These are phyloP conservation scores for Poecilia velifera DNA, from an alignment of 2,797 vertebrate genomes.

Conservation along the genomic window DNA sequence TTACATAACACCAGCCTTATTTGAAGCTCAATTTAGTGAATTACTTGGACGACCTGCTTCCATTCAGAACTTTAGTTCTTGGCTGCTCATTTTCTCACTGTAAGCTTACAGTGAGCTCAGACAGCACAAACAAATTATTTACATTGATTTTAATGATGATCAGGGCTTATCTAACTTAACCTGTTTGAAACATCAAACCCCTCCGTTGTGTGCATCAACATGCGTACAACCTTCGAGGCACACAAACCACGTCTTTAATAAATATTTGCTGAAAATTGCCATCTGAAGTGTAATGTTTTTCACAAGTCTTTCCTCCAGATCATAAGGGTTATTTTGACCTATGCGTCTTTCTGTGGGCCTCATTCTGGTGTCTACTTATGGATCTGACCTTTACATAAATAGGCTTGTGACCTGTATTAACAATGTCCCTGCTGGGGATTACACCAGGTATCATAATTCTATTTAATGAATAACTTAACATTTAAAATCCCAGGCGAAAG, in stretches of 20 bases:
- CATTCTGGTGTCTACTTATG: conserved; percentile 46
- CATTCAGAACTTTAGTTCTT: conserved; percentile 55
- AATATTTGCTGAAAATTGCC: conserved; percentile 16
- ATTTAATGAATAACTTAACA: conserved; percentile 84
- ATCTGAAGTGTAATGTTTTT: conserved; percentile 24
- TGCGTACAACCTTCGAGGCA: background rate
- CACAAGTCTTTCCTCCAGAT: conserved; percentile 34
- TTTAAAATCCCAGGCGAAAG: conserved; percentile 70
- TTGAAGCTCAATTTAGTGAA: conserved; percentile 59
- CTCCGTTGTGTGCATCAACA: background rate
- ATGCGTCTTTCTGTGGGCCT: conserved; percentile 39
- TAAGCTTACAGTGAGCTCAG: conserved; percentile 24
- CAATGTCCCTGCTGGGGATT: conserved; percentile 54
- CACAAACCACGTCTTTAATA: background rate
- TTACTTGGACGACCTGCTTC: conserved; percentile 54
- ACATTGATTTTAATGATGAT: conserved; percentile 36
- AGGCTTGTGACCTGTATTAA: conserved; percentile 72
- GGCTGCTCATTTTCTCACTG: background rate
- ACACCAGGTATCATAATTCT: conserved; percentile 73
- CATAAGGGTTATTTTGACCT: conserved; percentile 56
- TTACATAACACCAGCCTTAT: conserved; percentile 35
- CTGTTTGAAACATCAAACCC: conserved; percentile 28
- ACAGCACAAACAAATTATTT: conserved; percentile 44
- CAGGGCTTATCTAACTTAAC: conserved; percentile 33
- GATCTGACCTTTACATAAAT: conserved; percentile 73